phyloP scores from a whole-genome alignment of 1,140 invertebrate species.

The Lycorma delicatula region DNA sequence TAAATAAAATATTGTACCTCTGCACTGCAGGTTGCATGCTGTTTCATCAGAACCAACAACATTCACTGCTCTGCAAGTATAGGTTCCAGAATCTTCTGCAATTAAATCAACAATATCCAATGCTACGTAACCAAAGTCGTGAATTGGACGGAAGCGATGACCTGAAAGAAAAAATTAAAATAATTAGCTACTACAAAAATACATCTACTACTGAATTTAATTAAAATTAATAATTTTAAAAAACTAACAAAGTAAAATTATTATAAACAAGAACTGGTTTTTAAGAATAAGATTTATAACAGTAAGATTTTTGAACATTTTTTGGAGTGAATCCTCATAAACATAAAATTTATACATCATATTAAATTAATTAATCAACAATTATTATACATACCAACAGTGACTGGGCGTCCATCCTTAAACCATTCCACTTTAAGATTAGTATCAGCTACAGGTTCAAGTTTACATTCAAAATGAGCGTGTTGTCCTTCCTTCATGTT shows the following conservation, averaged over 20 bases:
- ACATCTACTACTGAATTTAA: not conserved
- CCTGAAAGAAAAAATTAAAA: constrained; percentile 43
- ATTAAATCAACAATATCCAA: constrained; percentile 85
- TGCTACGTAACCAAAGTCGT: constrained; percentile 92
- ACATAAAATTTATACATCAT: too few relatives aligned
- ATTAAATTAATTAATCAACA: too few relatives aligned
- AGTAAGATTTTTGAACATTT: too few relatives aligned
- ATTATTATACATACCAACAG: constrained; percentile 50
- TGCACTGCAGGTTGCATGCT: constrained; percentile 57
- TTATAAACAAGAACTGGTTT: not conserved
- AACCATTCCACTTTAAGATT: constrained; percentile 92
- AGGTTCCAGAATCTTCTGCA: constrained; percentile 87
- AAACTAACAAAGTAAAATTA: constrained; percentile 9
- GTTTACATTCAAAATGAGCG: constrained; percentile 95
- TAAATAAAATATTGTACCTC: constrained; percentile 39
- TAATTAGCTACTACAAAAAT: not conserved
- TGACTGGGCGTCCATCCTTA: constrained; percentile 81
- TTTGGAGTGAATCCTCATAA: too few relatives aligned
- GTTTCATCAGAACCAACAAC: constrained; percentile 80
- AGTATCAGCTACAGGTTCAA: constrained; percentile 91
- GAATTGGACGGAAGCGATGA: constrained; percentile 85
- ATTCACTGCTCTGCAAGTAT: constrained; percentile 89
- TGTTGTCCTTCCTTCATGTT: constrained; percentile 83
- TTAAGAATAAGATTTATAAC: constrained; percentile 3
- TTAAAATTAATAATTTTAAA: not conserved